Evolutionary conservation across 2,113 vertebrate genomes (phyloP).

Genomic region (Hyla sarda): DNA sequence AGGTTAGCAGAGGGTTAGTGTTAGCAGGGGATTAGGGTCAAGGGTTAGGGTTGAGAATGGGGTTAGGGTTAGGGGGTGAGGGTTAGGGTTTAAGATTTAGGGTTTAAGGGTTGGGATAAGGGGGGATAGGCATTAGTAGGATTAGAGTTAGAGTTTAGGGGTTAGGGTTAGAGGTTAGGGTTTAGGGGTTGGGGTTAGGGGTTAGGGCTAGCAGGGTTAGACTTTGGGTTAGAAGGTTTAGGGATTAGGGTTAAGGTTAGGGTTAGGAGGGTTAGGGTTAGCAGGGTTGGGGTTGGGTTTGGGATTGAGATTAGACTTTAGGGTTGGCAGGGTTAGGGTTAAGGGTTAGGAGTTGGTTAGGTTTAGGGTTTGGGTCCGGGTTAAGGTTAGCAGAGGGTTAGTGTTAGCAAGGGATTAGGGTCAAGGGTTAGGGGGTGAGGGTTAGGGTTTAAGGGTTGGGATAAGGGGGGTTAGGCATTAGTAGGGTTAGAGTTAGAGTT

Average conservation of each 20-base stretch:
- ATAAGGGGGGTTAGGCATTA: neutral
- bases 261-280: no score
- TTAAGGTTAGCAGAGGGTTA: neutral
- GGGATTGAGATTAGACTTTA: neutral
- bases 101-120: conserved; percentile 30
- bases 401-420: neutral
- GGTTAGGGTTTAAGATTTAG: conserved; percentile 1
- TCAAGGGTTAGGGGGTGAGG: conserved; percentile 3
- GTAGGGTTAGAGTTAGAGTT: no score
- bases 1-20: neutral
- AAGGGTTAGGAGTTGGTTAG: neutral
- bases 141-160: neutral
- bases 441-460: conserved; percentile 5
- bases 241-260: no score
- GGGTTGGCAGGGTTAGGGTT: conserved; percentile 3
- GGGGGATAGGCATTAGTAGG: neutral
- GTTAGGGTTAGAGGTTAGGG: no score
- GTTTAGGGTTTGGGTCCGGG: neutral
- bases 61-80: no score
- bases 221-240: no score
- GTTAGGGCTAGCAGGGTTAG: no score
- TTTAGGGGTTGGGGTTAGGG: no score
- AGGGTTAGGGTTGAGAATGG: no score
- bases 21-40: neutral
- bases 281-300: neutral